A percentile compares a stretch with the other conserved stretches of the same genome.
phyloP scores from a whole-genome alignment of 1,140 invertebrate species.

The Thalassaphorura encarpata region DNA sequence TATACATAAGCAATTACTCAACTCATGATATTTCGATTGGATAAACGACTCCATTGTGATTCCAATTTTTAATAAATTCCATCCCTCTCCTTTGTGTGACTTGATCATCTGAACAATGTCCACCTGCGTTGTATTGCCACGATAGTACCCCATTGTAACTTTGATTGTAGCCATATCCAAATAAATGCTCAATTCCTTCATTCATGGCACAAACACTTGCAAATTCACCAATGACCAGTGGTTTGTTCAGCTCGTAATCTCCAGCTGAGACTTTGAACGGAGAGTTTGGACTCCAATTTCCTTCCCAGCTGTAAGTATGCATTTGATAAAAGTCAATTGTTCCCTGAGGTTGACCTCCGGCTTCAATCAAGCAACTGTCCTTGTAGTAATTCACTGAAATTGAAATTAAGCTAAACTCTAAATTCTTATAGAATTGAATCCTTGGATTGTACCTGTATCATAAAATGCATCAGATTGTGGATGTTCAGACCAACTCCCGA shows the following conservation, averaged over 20 bases:
- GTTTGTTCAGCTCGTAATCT: constrained; percentile 37
- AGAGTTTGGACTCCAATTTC: constrained; percentile 33
- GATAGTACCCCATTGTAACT: constrained; percentile 37
- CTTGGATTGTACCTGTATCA: constrained; percentile 34
- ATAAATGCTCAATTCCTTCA: constrained; percentile 34
- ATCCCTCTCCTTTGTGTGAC: constrained; percentile 33
- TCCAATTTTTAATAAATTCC: background rate
- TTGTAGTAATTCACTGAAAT: constrained; percentile 37
- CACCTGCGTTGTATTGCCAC: constrained; percentile 37
- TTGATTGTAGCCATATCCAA: constrained; percentile 36
- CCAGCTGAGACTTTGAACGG: constrained; percentile 36
- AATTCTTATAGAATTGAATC: too few relatives aligned
- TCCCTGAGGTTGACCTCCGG: constrained; percentile 33
- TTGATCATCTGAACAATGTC: constrained; percentile 34
- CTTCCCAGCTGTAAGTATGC: constrained; percentile 36
- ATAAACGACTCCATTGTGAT: constrained; percentile 8
- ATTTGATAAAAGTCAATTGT: constrained; percentile 38
- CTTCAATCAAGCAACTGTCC: constrained; percentile 36
- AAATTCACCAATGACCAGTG: constrained; percentile 40
- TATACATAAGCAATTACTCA: too few relatives aligned
- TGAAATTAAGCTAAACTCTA: too few relatives aligned
- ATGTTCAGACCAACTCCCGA: constrained; percentile 37
- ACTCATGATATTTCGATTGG: too few relatives aligned
- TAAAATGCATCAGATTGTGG: constrained; percentile 37
- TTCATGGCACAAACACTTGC: constrained; percentile 33